A percentile compares a stretch with the other conserved stretches of the same genome.
Conservation (phyloP, 1,140 invertebrate genomes). For the Drusus annulatus region DNA sequence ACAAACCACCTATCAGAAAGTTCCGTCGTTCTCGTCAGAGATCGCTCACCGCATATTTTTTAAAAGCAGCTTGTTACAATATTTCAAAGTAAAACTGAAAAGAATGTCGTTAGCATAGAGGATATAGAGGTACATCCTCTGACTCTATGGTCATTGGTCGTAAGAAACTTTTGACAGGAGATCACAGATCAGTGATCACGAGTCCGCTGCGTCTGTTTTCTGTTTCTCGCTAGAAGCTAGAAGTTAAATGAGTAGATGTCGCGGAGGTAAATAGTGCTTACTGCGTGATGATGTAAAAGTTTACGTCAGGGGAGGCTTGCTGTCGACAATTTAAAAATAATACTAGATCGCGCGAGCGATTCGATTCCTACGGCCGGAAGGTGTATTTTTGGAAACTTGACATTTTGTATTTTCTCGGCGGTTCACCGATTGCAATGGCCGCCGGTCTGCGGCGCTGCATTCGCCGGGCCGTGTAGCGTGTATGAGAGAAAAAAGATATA, state of each 20-base stretch:
- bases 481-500: slow-evolving; percentile 38
- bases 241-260: background rate
- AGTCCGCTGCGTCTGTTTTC: slow-evolving; percentile 3
- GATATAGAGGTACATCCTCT: no score
- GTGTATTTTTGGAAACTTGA: slow-evolving; percentile 54
- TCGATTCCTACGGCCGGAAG: slow-evolving; percentile 39
- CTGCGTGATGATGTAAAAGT: background rate
- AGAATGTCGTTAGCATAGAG: no score
- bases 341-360: slow-evolving; percentile 32
- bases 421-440: slow-evolving; percentile 32
- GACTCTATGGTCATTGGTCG: no score
- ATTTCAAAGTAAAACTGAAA: slow-evolving; percentile 6
- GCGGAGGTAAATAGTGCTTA: slow-evolving; percentile 13
- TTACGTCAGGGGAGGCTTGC: slow-evolving; percentile 43
- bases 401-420: slow-evolving; percentile 46
- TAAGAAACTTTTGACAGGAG: slow-evolving; percentile 32
- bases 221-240: background rate
- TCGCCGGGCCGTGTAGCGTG: slow-evolving; percentile 43
- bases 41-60: background rate
- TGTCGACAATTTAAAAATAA: slow-evolving; percentile 48
- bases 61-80: slow-evolving; percentile 1
- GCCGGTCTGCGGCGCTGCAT: slow-evolving; percentile 36
- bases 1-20: no score
- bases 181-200: no score
- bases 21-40: no score